Evolutionary conservation across 2,113 vertebrate genomes (phyloP).

Genomic region (Prionailurus bengalensis): DNA sequence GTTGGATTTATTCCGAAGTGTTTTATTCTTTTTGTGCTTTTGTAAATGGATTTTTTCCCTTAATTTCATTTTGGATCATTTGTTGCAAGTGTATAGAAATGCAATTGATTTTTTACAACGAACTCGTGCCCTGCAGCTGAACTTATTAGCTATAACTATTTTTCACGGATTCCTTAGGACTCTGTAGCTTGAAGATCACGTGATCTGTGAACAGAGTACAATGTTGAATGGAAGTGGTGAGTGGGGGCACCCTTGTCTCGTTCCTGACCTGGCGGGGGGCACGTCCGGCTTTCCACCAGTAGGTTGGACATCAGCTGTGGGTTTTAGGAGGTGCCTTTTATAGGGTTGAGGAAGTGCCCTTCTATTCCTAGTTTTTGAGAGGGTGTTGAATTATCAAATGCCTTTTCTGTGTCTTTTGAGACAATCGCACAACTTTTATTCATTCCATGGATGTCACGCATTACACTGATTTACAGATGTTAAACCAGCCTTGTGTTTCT

Average conservation of each 20-base stretch:
- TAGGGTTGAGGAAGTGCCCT: not conserved
- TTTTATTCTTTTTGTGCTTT: not conserved
- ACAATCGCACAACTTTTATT: not conserved
- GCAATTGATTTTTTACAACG: too few relatives aligned
- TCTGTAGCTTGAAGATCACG: not conserved
- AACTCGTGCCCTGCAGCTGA: not conserved
- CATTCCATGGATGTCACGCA: not conserved
- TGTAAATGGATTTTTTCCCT: not conserved
- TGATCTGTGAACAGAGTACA: not conserved
- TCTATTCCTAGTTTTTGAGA: not conserved
- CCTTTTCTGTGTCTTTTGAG: not conserved
- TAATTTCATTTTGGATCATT: not conserved
- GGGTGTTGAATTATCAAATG: not conserved
- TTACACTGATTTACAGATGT: not conserved
- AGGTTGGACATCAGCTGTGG: not conserved
- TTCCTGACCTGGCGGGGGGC: rapidly evolving
- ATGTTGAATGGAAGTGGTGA: rapidly evolving
- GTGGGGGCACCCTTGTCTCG: not conserved
- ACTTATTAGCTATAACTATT: not conserved
- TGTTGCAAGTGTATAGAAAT: not conserved
- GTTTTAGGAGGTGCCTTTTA: not conserved
- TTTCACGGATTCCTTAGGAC: not conserved
- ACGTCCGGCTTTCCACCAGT: too few relatives aligned
- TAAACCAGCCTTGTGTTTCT: not conserved
- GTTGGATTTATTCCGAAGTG: not conserved